A percentile compares a stretch with the other conserved stretches of the same genome.
phyloP scores from a whole-genome alignment of 2,797 vertebrate genomes.

The Corythornis leucogaster region DNA sequence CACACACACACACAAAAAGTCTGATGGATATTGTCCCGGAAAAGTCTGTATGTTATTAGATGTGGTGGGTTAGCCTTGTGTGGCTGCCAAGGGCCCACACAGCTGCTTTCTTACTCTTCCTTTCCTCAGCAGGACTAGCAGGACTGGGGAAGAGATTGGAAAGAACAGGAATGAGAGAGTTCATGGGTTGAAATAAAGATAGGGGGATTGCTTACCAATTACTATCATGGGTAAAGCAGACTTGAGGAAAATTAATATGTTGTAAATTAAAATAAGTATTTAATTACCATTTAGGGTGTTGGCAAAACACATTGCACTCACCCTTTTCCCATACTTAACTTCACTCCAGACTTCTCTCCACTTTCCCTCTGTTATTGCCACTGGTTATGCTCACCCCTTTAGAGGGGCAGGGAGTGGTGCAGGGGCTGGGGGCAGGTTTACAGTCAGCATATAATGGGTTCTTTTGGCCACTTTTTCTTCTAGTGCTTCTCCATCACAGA shows the following conservation, averaged over 20 bases:
- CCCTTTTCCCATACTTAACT: background rate
- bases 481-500: background rate
- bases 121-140: rapidly evolving
- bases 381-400: background rate
- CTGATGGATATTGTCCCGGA: background rate
- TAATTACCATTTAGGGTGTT: background rate
- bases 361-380: background rate
- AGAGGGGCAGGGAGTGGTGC: background rate
- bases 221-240: background rate
- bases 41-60: background rate
- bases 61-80: background rate
- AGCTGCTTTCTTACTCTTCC: background rate
- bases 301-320: background rate
- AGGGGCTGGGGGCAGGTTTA: background rate
- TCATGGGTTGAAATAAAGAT: background rate
- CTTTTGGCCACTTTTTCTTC: background rate
- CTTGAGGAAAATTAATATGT: background rate
- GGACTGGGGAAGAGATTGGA: background rate
- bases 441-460: background rate
- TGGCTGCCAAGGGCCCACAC: background rate
- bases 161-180: background rate
- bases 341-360: background rate
- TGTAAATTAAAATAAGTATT: background rate
- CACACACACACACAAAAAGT: no score
- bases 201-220: background rate